These are phyloP conservation scores for Eupithecia abbreviata DNA, from an alignment of 2,888 invertebrate genomes.

Conservation along the genomic window DNA sequence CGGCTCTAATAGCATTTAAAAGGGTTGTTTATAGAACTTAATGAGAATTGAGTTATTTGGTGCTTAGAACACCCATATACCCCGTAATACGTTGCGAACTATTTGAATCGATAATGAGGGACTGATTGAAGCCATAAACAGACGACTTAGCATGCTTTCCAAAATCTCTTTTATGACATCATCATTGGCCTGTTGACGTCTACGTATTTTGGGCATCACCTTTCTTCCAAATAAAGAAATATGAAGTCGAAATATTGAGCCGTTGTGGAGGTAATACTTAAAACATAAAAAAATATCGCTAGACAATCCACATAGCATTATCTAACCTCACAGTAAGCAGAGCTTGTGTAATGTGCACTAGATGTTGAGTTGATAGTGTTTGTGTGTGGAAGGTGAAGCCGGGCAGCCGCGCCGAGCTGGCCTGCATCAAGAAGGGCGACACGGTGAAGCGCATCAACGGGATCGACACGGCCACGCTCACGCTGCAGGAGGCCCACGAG, in stretches of 20 bases:
- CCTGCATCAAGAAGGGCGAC: conserved; percentile 70
- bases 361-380: neutral
- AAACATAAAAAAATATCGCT: too few relatives aligned
- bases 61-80: neutral
- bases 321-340: neutral
- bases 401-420: conserved; percentile 70
- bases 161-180: too few relatives aligned
- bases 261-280: too few relatives aligned
- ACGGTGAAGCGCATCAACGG: conserved; percentile 67
- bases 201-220: too few relatives aligned
- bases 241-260: too few relatives aligned
- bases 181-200: too few relatives aligned
- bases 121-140: neutral
- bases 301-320: too few relatives aligned
- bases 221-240: too few relatives aligned
- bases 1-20: neutral
- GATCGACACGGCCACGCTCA: conserved; percentile 68
- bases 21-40: neutral
- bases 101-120: neutral
- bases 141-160: neutral
- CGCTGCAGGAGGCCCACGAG: conserved; percentile 72
- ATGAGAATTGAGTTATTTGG: neutral
- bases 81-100: neutral
- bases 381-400: conserved; percentile 61
- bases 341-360: neutral